Conservation (phyloP, 1,140 invertebrate species). For the Dendroctonus valens region DNA sequence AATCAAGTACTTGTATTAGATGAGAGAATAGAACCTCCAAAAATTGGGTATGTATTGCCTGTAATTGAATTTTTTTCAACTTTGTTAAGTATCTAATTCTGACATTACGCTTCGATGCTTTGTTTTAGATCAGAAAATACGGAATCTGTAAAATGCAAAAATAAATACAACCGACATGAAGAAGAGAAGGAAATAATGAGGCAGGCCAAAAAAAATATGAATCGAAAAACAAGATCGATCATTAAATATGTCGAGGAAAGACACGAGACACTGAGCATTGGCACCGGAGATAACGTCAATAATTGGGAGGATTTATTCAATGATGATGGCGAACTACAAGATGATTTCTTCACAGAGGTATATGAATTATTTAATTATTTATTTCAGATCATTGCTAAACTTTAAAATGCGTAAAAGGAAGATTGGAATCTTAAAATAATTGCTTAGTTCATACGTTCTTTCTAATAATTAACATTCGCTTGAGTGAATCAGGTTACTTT, state of each 20-base stretch:
- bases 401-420: no score
- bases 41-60: constrained; percentile 7
- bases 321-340: constrained; percentile 41
- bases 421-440: no score
- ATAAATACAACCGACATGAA: constrained; percentile 37
- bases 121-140: constrained; percentile 10
- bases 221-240: constrained; percentile 42
- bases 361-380: not conserved
- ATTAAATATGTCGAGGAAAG: constrained; percentile 45
- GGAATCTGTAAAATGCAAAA: constrained; percentile 13
- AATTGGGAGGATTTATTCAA: constrained; percentile 48
- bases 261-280: constrained; percentile 39
- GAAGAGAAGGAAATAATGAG: constrained; percentile 46
- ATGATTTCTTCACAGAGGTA: constrained; percentile 42
- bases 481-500: no score
- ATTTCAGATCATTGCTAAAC: no score
- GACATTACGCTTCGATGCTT: not conserved
- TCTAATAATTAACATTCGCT: no score
- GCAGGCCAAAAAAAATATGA: constrained; percentile 45
- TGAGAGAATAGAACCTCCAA: constrained; percentile 9
- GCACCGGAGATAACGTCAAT: constrained; percentile 41
- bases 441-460: no score
- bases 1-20: constrained; percentile 23
- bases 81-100: not conserved
- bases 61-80: not conserved